These are phyloP conservation scores for Zoanthus sociatus DNA, from an alignment of 92 coral and sea anemone genomes.

Conservation along the genomic window DNA sequence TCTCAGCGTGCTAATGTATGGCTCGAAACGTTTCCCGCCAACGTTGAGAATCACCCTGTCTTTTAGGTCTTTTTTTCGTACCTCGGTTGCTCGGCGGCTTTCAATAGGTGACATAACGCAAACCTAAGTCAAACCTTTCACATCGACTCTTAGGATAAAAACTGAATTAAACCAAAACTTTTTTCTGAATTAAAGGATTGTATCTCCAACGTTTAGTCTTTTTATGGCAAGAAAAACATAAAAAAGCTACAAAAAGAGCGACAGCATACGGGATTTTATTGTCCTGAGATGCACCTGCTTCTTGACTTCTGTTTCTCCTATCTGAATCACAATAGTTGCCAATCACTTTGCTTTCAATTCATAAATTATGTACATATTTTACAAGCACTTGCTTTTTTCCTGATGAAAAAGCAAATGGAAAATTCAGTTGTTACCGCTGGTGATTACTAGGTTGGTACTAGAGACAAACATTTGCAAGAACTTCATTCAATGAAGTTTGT, in stretches of 20 bases:
- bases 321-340: constrained; percentile 35
- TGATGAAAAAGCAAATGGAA: not conserved
- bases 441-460: not conserved
- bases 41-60: constrained; percentile 86
- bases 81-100: constrained; percentile 68
- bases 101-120: constrained; percentile 77
- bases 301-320: not conserved
- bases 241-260: not conserved
- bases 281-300: constrained; percentile 15
- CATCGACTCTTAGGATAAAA: not conserved
- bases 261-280: constrained; percentile 24
- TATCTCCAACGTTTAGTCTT: not conserved
- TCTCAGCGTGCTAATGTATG: constrained; percentile 88
- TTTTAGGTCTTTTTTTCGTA: constrained; percentile 63
- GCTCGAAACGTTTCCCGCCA: constrained; percentile 92
- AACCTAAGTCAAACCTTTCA: not conserved
- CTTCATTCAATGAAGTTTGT: not conserved
- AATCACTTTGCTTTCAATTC: constrained; percentile 9
- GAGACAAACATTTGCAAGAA: not conserved
- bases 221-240: constrained; percentile 9
- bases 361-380: constrained; percentile 51
- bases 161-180: not conserved
- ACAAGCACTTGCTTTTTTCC: not conserved
- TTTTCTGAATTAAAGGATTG: not conserved
- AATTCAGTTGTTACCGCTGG: not conserved